A percentile compares a stretch with the other conserved stretches of the same genome.
phyloP scores from a whole-genome alignment of 2,888 invertebrate genomes.

The Stramonita haemastoma region DNA sequence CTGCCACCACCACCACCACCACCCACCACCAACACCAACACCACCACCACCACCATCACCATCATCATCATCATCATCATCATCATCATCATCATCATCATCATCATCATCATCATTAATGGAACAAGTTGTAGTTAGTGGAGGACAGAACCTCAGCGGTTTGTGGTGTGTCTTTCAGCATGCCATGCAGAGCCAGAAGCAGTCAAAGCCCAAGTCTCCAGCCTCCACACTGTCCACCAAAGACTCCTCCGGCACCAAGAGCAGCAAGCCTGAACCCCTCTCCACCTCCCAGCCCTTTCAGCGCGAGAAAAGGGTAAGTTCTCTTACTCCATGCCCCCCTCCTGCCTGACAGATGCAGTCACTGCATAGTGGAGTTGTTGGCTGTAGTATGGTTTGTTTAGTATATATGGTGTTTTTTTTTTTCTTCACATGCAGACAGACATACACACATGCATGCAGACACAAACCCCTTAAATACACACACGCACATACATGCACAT shows the following conservation, averaged over 20 bases:
- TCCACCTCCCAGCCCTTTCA: conserved; percentile 63
- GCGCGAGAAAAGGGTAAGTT: conserved; percentile 66
- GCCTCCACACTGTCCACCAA: conserved; percentile 49
- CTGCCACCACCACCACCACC: no score
- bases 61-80: neutral
- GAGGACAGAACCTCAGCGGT: no score
- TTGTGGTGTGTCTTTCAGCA: neutral
- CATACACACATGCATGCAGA: neutral
- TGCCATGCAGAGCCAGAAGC: conserved; percentile 53
- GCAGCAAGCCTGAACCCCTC: conserved; percentile 62
- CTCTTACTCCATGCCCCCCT: no score
- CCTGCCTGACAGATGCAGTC: no score
- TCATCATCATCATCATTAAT: no score
- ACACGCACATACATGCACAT: neutral
- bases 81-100: no score
- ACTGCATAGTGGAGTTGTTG: no score
- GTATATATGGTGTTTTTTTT: no score
- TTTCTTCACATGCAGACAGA: neutral
- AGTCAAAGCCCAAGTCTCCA: conserved; percentile 59
- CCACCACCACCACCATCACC: no score
- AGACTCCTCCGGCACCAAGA: conserved; percentile 55
- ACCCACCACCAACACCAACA: no score
- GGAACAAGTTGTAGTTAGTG: no score
- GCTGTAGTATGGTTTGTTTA: no score
- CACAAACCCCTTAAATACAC: neutral